phyloP scores from a whole-genome alignment of 2,113 vertebrate genomes.

The Aspiorhynchus laticeps region DNA sequence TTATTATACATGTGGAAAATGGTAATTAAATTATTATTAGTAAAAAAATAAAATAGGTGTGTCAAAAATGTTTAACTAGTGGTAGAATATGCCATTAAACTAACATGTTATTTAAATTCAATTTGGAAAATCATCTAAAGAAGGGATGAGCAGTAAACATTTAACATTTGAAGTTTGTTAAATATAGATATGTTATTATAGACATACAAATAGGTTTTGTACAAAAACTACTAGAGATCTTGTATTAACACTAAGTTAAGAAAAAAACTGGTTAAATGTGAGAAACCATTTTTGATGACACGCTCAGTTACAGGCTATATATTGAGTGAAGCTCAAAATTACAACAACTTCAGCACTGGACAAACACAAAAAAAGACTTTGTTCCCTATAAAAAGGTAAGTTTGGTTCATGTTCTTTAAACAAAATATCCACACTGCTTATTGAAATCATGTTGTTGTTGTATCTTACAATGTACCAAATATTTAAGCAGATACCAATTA shows the following conservation, averaged over 20 bases:
- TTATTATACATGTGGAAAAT: background rate
- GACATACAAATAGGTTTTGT: background rate
- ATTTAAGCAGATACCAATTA: background rate
- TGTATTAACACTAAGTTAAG: background rate
- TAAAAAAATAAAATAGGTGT: background rate
- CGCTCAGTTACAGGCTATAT: slow-evolving; percentile 37
- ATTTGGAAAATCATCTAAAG: background rate
- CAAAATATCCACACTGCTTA: background rate
- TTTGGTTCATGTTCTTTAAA: background rate
- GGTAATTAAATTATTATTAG: background rate
- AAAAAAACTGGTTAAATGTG: slow-evolving; percentile 9
- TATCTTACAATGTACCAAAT: background rate
- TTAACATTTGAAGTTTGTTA: background rate
- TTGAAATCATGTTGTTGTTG: background rate
- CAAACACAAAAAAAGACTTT: background rate
- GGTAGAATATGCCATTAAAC: background rate
- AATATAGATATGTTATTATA: background rate
- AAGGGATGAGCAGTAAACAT: background rate
- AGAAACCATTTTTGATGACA: slow-evolving; percentile 49
- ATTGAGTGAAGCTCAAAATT: slow-evolving; percentile 24
- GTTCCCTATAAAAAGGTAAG: slow-evolving; percentile 38
- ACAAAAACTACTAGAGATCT: background rate
- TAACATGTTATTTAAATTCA: background rate
- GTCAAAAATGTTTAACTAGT: background rate
- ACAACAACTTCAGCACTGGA: slow-evolving; percentile 1